phyloP scores from a whole-genome alignment of 2,888 invertebrate species.

The Cotesia congregata region DNA sequence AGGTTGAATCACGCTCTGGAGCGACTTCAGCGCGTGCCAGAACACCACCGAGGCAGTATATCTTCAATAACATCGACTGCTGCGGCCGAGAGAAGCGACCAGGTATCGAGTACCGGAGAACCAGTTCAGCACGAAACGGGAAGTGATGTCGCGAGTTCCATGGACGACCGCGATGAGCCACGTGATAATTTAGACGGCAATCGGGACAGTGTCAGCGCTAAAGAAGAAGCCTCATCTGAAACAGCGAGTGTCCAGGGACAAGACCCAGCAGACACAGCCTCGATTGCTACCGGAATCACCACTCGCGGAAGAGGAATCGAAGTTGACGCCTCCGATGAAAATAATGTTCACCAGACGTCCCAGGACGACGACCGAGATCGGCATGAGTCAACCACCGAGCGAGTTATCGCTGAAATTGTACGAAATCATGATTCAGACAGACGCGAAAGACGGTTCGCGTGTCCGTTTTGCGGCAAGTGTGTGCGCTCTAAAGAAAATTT shows the following conservation, averaged over 20 bases:
- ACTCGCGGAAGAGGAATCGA: conserved; percentile 70
- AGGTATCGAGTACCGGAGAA: conserved; percentile 83
- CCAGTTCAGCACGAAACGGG: conserved; percentile 73
- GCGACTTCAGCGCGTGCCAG: conserved; percentile 78
- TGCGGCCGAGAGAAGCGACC: conserved; percentile 73
- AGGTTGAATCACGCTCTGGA: conserved; percentile 89
- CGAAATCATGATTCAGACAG: conserved; percentile 60
- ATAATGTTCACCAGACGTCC: conserved; percentile 28
- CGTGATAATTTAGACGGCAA: conserved; percentile 38
- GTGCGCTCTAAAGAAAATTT: conserved; percentile 90
- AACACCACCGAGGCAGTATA: conserved; percentile 55
- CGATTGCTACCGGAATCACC: conserved; percentile 60
- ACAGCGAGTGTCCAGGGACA: conserved; percentile 57
- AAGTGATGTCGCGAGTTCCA: conserved; percentile 73
- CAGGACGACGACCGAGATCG: conserved; percentile 22
- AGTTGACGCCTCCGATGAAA: conserved; percentile 40
- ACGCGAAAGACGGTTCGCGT: conserved; percentile 78
- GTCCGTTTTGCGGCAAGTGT: conserved; percentile 91
- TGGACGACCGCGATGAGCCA: conserved; percentile 68
- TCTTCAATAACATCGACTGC: conserved; percentile 25
- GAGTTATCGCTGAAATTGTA: conserved; percentile 32
- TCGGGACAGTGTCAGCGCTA: conserved; percentile 51
- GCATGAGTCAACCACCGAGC: conserved; percentile 30
- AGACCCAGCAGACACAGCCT: conserved; percentile 39
- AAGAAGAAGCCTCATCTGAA: conserved; percentile 66